Evolutionary conservation across 2,113 vertebrate genomes (phyloP).

Genomic region (Pteruthius melanotis): DNA sequence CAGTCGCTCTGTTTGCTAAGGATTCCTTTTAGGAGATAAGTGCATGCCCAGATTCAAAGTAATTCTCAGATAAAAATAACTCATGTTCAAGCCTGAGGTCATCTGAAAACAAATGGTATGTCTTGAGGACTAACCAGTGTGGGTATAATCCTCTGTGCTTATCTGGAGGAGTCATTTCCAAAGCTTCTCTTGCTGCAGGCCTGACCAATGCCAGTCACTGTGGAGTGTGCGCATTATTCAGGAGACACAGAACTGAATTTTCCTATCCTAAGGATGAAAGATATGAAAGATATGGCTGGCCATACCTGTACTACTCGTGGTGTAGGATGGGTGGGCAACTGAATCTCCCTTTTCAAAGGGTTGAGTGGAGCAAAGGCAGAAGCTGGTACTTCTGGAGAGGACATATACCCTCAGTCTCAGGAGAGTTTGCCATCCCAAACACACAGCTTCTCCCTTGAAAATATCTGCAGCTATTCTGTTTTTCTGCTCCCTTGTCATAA

Average conservation of each 20-base stretch:
- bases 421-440: background rate
- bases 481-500: background rate
- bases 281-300: too few species aligned
- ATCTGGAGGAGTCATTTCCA: background rate
- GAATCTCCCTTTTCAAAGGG: background rate
- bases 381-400: background rate
- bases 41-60: background rate
- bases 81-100: background rate
- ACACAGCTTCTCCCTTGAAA: background rate
- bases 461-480: background rate
- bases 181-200: background rate
- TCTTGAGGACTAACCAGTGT: background rate
- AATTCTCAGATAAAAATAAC: background rate
- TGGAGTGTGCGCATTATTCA: rapidly evolving
- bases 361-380: rapidly evolving
- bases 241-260: background rate
- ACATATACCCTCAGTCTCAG: rapidly evolving
- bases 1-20: background rate
- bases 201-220: background rate
- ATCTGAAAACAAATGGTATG: background rate
- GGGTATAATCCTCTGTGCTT: background rate
- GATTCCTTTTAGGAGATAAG: background rate
- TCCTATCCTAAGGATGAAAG: background rate
- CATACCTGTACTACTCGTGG: background rate
- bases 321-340: background rate